Evolutionary conservation across 2,888 invertebrate genomes (phyloP).

Genomic region (Noctua comes): DNA sequence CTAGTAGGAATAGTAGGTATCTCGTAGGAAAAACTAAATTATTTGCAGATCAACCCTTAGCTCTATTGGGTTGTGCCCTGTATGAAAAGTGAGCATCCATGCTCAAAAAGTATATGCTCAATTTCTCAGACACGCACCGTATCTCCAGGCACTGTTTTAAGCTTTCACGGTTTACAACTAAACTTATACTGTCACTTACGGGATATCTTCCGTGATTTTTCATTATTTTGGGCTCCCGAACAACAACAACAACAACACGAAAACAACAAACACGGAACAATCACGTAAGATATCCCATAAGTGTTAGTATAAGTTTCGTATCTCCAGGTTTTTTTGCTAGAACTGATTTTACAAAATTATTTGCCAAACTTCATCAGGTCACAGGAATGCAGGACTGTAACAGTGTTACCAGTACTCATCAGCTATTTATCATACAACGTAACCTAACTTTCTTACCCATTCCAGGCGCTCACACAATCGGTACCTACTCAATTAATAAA

Average conservation of each 20-base stretch:
- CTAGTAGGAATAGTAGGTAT: not conserved
- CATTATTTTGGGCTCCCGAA: too few species aligned
- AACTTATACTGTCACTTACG: too few species aligned
- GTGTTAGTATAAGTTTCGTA: too few species aligned
- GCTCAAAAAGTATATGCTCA: too few species aligned
- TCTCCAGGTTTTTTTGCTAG: not conserved
- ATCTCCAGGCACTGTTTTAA: too few species aligned
- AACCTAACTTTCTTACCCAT: slow-evolving; percentile 68
- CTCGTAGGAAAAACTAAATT: not conserved
- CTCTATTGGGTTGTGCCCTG: not conserved
- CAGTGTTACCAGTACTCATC: slow-evolving; percentile 41
- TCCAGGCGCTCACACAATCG: slow-evolving; percentile 59
- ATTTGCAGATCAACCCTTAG: not conserved
- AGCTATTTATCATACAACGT: slow-evolving; percentile 49
- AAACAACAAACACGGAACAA: too few species aligned
- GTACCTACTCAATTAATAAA: slow-evolving; percentile 29
- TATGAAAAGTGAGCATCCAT: too few species aligned
- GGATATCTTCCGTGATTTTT: too few species aligned
- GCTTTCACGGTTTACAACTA: too few species aligned
- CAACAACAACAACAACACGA: too few species aligned
- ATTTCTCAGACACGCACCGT: not conserved
- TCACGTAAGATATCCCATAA: too few species aligned
- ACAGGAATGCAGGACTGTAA: slow-evolving; percentile 49
- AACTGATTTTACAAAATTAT: not conserved
- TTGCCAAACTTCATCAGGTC: slow-evolving; percentile 23